phyloP scores from a whole-genome alignment of 2,797 vertebrate genomes.

The Rousettus madagascariensis region DNA sequence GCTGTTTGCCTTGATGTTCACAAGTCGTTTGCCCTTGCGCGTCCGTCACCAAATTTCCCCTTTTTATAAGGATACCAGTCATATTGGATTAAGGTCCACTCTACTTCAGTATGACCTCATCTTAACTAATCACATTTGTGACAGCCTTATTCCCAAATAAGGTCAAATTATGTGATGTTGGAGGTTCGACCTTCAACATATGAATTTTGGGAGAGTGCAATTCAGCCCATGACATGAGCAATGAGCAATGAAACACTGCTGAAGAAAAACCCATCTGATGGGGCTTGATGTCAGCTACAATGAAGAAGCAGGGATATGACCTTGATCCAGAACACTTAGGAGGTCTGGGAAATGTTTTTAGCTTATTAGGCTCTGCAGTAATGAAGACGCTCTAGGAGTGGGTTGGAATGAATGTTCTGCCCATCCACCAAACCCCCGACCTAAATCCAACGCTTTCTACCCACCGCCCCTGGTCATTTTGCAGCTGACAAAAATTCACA shows the following conservation, averaged over 20 bases:
- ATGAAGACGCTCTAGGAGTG: neutral
- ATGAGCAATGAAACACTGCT: neutral
- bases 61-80: neutral
- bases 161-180: neutral
- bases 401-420: neutral
- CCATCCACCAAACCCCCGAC: neutral
- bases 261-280: neutral
- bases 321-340: neutral
- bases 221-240: neutral
- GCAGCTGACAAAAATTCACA: neutral
- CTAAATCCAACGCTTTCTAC: neutral
- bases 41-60: neutral
- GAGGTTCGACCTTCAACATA: neutral
- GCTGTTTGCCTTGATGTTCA: neutral
- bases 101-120: neutral
- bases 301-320: neutral
- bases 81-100: neutral
- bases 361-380: neutral
- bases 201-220: neutral
- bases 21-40: neutral
- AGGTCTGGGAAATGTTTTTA: neutral
- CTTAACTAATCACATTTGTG: neutral
- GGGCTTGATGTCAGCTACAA: neutral
- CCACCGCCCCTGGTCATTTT: neutral
- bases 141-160: constrained; percentile 2